Evolutionary conservation across 1,140 invertebrate genomes (phyloP).

Genomic region (Chelonus insularis): DNA sequence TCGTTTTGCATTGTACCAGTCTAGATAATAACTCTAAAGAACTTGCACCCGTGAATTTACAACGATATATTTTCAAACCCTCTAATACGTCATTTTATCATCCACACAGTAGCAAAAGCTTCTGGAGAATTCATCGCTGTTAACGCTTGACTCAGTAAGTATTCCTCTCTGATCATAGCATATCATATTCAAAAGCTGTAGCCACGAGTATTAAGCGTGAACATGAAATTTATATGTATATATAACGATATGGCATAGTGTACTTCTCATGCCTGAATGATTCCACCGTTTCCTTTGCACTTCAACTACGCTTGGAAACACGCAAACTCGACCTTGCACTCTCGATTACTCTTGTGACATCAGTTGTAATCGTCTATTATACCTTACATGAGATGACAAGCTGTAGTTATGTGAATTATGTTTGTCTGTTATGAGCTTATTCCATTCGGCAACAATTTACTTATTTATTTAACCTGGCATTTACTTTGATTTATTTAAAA

Average conservation of each 20-base stretch:
- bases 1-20: no score
- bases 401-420: no score
- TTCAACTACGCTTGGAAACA: neutral
- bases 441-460: no score
- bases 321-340: slow-evolving; percentile 8
- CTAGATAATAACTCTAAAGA: no score
- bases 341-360: slow-evolving; percentile 5
- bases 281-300: neutral
- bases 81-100: neutral
- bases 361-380: slow-evolving; percentile 10
- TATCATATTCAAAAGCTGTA: slow-evolving; percentile 3
- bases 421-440: no score
- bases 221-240: neutral
- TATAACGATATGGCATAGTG: no score
- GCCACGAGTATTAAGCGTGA: neutral
- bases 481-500: no score
- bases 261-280: neutral
- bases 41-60: neutral
- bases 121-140: neutral
- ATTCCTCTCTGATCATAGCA: neutral
- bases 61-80: neutral
- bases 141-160: neutral
- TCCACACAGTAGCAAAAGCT: neutral
- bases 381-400: slow-evolving; percentile 24
- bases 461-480: no score